Evolutionary conservation across 2,113 vertebrate species (phyloP).

Genomic region (Myotis brandtii): DNA sequence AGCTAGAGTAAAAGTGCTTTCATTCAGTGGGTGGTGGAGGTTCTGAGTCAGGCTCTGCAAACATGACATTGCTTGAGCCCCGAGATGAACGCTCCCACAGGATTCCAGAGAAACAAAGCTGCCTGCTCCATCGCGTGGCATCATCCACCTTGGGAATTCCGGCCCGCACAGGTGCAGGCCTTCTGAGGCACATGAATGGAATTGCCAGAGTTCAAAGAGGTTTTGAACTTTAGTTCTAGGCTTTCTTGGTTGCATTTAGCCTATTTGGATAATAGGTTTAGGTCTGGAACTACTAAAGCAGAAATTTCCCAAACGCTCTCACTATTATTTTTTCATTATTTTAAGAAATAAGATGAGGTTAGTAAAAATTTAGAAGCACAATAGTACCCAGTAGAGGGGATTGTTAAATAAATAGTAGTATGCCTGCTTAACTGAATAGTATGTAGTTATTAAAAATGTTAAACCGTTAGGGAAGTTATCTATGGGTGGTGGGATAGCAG

Average conservation of each 20-base stretch:
- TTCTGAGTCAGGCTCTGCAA: slow-evolving; percentile 73
- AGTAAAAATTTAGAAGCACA: background rate
- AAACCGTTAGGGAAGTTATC: background rate
- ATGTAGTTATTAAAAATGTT: background rate
- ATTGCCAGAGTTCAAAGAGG: slow-evolving; percentile 53
- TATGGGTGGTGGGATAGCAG: background rate
- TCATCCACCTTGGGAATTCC: background rate
- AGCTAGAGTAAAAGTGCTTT: slow-evolving; percentile 58
- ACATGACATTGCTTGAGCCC: slow-evolving; percentile 63
- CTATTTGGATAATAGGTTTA: background rate
- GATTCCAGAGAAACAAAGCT: slow-evolving; percentile 46
- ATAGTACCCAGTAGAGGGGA: background rate
- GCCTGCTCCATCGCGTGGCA: background rate
- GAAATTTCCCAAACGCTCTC: background rate
- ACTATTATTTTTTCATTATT: background rate
- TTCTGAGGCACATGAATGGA: slow-evolving; percentile 33
- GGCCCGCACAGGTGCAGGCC: slow-evolving; percentile 38
- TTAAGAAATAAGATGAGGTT: background rate
- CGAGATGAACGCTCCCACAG: background rate
- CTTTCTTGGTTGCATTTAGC: background rate
- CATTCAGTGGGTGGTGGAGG: slow-evolving; percentile 68
- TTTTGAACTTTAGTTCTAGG: slow-evolving; percentile 46
- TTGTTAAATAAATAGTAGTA: slow-evolving; percentile 32
- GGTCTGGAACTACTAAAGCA: slow-evolving; percentile 5
- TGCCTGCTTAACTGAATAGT: background rate